phyloP scores from a whole-genome alignment of 2,888 invertebrate species.

The Sphaerophoria taeniata region DNA sequence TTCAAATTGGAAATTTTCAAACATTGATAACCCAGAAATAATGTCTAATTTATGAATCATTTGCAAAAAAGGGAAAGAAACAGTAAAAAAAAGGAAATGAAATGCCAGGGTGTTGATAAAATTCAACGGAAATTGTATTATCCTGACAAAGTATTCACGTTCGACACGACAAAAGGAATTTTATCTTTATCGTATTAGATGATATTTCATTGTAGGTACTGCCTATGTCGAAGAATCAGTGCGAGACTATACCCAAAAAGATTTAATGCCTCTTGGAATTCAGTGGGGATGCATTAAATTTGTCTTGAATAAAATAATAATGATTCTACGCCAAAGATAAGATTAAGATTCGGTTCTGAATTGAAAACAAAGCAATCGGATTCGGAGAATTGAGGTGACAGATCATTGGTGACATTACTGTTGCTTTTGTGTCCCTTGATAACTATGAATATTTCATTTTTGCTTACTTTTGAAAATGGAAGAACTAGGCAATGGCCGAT shows the following conservation, averaged over 20 bases:
- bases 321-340: constrained; percentile 2
- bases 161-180: constrained; percentile 23
- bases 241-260: not conserved
- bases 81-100: constrained; percentile 26
- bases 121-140: constrained; percentile 48
- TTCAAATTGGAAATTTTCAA: constrained; percentile 31
- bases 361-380: no score
- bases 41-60: constrained; percentile 50
- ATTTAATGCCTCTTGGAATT: constrained; percentile 45
- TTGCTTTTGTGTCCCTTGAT: no score
- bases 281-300: constrained; percentile 42
- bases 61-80: not conserved
- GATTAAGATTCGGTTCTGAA: no score
- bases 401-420: no score
- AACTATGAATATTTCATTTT: no score
- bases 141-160: constrained; percentile 48
- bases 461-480: no score
- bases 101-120: constrained; percentile 11
- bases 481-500: no score
- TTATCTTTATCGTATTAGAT: constrained; percentile 21
- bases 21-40: constrained; percentile 36
- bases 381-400: no score
- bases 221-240: not conserved
- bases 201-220: constrained; percentile 13
- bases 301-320: constrained; percentile 54